Percentiles rank a stretch among this genome's conserved stretches.
Evolutionary conservation across 2,888 invertebrate genomes (phyloP).

Genomic region (Trichogramma evanescens): DNA sequence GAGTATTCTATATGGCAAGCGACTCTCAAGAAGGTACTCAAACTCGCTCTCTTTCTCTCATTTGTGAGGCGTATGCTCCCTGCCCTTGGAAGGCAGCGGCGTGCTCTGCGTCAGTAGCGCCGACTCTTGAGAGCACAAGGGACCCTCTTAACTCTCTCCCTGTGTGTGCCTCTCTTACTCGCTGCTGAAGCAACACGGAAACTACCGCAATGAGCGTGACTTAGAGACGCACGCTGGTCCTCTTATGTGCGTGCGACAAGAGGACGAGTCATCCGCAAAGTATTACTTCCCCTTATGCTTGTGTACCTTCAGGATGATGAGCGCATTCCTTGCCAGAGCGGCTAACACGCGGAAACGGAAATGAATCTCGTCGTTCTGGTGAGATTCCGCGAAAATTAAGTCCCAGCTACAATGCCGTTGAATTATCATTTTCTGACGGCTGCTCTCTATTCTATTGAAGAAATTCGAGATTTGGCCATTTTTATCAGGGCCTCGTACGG

Average conservation of each 20-base stretch:
- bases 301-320: not conserved
- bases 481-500: too few relatives aligned
- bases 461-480: too few relatives aligned
- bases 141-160: constrained; percentile 28
- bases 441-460: too few relatives aligned
- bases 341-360: too few relatives aligned
- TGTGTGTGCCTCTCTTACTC: constrained; percentile 11
- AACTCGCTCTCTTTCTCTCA: constrained; percentile 7
- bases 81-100: not conserved
- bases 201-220: constrained; percentile 29
- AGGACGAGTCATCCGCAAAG: constrained; percentile 28
- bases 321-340: not conserved
- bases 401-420: too few relatives aligned
- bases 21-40: constrained; percentile 15
- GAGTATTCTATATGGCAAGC: not conserved
- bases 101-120: not conserved
- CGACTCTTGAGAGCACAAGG: constrained; percentile 13
- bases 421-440: too few relatives aligned
- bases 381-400: too few relatives aligned
- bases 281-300: constrained; percentile 21
- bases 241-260: constrained; percentile 23
- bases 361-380: too few relatives aligned
- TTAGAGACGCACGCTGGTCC: constrained; percentile 11
- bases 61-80: too few relatives aligned
- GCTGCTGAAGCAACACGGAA: constrained; percentile 17